Evolutionary conservation across 2,797 vertebrate species (phyloP).

Genomic region (Pipistrellus pipistrellus): DNA sequence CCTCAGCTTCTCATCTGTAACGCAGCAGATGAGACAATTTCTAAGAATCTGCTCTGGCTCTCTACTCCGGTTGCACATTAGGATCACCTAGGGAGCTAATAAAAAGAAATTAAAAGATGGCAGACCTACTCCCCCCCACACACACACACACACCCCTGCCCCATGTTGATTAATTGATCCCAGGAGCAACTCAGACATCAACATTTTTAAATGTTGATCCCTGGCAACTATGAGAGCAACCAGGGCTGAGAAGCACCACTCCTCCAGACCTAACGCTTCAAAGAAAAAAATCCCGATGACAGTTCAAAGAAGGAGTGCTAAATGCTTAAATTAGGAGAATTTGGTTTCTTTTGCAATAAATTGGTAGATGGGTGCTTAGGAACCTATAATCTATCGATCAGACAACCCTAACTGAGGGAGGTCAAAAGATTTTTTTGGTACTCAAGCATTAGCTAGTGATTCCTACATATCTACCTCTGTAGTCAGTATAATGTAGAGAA

Average conservation of each 20-base stretch:
- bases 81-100: slow-evolving; percentile 12
- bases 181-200: not conserved
- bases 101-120: slow-evolving; percentile 27
- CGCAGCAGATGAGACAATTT: not conserved
- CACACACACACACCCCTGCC: no score
- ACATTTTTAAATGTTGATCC: not conserved
- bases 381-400: not conserved
- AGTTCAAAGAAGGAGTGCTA: not conserved
- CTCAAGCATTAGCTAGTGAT: not conserved
- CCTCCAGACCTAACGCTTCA: not conserved
- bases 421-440: slow-evolving; percentile 20
- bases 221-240: slow-evolving; percentile 6
- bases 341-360: not conserved
- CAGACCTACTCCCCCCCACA: not conserved
- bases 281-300: not conserved
- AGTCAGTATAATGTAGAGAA: not conserved
- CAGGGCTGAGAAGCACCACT: not conserved
- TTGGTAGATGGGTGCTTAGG: not conserved
- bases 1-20: not conserved
- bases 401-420: slow-evolving; percentile 12
- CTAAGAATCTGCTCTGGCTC: not conserved
- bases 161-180: slow-evolving; percentile 20
- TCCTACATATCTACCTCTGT: not conserved
- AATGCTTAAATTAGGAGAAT: slow-evolving; percentile 21
- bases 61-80: not conserved